These are phyloP conservation scores for Diplazon laetatorius DNA, from an alignment of 2,888 invertebrate species.

Conservation along the genomic window DNA sequence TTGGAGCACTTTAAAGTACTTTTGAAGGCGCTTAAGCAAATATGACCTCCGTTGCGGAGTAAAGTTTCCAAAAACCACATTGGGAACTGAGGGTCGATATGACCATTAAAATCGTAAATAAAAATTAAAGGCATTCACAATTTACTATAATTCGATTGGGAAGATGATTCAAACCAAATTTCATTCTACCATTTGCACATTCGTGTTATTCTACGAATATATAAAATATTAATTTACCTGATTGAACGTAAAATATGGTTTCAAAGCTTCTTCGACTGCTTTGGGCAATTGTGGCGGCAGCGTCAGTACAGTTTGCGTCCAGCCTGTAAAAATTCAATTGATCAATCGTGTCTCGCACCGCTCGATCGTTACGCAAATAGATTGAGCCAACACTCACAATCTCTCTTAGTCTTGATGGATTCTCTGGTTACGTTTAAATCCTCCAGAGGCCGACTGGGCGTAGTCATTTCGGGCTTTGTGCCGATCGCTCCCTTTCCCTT, in stretches of 20 bases:
- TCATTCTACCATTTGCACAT: not conserved
- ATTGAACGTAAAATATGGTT: constrained; percentile 86
- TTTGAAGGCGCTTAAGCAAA: too few species aligned
- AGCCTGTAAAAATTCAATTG: constrained; percentile 81
- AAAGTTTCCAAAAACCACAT: too few species aligned
- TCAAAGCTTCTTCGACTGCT: constrained; percentile 85
- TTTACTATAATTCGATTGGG: not conserved
- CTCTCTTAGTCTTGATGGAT: constrained; percentile 70
- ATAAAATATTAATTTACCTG: constrained; percentile 74
- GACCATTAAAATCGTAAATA: too few species aligned
- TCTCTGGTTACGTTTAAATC: constrained; percentile 67
- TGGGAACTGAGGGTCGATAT: too few species aligned
- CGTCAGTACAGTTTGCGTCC: constrained; percentile 87
- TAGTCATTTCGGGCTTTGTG: constrained; percentile 62
- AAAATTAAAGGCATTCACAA: not conserved
- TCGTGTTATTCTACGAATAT: constrained; percentile 14
- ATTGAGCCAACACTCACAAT: constrained; percentile 69
- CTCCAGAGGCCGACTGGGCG: constrained; percentile 67
- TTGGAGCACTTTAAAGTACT: too few species aligned
- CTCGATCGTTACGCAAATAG: not conserved
- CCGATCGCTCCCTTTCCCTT: constrained; percentile 57
- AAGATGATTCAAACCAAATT: not conserved
- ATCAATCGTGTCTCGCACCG: not conserved
- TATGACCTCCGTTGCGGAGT: too few species aligned
- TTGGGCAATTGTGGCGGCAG: constrained; percentile 86